A percentile compares a stretch with the other conserved stretches of the same genome.
Conservation (phyloP, 2,888 invertebrate species). For the Leptinotarsa rubiginosa region DNA sequence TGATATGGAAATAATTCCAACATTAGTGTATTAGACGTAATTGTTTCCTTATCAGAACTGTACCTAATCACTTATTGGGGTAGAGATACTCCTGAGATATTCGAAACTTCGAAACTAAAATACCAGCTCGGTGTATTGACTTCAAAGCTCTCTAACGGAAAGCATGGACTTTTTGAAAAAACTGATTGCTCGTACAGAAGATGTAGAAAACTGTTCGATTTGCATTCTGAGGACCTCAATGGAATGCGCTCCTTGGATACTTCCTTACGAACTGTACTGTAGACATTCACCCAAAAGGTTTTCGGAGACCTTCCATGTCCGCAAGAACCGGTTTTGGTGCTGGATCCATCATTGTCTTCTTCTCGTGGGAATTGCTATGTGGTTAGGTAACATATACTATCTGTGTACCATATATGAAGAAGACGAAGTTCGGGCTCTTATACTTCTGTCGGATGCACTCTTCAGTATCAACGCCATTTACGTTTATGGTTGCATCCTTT, state of each 20-base stretch:
- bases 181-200: not conserved
- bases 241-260: not conserved
- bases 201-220: not conserved
- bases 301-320: not conserved
- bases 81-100: not conserved
- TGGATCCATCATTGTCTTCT: not conserved
- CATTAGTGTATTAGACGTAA: not conserved
- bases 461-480: not conserved
- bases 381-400: not conserved
- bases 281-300: not conserved
- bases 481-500: not conserved
- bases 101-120: not conserved
- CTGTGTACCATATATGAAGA: not conserved
- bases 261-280: not conserved
- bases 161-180: not conserved
- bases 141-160: too few species aligned
- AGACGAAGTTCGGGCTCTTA: not conserved
- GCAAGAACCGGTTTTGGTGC: not conserved
- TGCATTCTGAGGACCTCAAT: not conserved
- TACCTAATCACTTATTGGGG: not conserved
- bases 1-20: not conserved
- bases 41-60: not conserved
- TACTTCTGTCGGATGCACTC: not conserved
- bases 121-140: not conserved
- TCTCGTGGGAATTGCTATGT: not conserved